Evolutionary conservation across 1,140 invertebrate species (phyloP).

Genomic region (Ctenoplectra terminalis): DNA sequence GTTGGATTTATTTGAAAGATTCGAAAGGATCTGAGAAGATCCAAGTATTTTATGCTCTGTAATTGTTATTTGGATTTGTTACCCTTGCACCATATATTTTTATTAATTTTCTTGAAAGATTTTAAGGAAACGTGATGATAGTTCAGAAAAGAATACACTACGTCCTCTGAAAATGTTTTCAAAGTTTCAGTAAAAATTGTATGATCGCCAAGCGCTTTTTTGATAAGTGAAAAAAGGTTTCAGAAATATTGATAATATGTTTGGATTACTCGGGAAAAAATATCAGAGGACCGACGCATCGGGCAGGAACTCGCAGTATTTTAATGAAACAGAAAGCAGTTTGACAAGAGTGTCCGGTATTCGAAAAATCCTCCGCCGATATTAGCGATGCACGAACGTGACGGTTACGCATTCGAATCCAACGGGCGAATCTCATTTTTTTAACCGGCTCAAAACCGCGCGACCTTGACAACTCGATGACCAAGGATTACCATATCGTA

Average conservation of each 20-base stretch:
- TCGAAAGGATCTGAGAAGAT: too few species aligned
- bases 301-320: background rate
- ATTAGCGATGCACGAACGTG: conserved; percentile 45
- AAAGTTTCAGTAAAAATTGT: too few species aligned
- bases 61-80: too few species aligned
- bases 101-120: too few species aligned
- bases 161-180: too few species aligned
- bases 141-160: too few species aligned
- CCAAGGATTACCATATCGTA: conserved; percentile 18
- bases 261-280: background rate
- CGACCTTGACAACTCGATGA: conserved; percentile 45
- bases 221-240: background rate
- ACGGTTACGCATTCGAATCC: conserved; percentile 41
- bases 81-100: too few species aligned
- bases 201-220: too few species aligned
- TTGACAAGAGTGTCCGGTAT: conserved; percentile 28
- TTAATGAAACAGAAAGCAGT: conserved; percentile 54
- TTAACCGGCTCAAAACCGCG: background rate
- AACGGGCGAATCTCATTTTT: conserved; percentile 37
- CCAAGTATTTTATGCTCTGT: too few species aligned
- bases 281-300: background rate
- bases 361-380: conserved; percentile 39
- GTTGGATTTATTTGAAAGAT: too few species aligned
- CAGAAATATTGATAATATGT: background rate
- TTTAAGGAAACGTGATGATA: too few species aligned